Evolutionary conservation across 2,797 vertebrate species (phyloP), one percentile per base, ranked within the genome.

Genomic region (Danio jaintianensis): DNA sequence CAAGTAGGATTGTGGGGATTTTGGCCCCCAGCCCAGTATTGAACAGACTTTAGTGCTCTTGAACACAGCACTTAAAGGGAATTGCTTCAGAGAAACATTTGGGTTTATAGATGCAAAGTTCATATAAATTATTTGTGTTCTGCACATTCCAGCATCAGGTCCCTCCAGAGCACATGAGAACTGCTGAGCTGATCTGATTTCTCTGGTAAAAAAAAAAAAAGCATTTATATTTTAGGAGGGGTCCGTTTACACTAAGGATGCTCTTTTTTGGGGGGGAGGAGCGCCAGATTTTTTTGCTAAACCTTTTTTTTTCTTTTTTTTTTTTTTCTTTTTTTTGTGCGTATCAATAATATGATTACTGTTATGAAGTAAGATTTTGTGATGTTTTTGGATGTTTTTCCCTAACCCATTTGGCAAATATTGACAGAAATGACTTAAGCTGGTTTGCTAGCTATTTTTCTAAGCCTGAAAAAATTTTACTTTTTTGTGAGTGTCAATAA

Each of bases 61-160:
- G 42, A 78, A 63, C 42, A 56, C 50, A 78, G 40, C 62, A 74
- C 75, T 78, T 79, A 74, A 73, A 52, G 42, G 15, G 50, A 53
- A 82, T 62, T 68, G 53, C 61, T 74, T 50, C 29, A 58, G 62
- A 36, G 70, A 42, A 74, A 66, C 47, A 50, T 78, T 11, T 59
- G 62, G 29, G 43, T 61, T 73, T 67, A 68, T 82, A 11, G 69
- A 68, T 72, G n/a, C 29, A 40, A 69, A 63, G 62, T 71, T 71
- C 53, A 59, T 50, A 59, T 78, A 68, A 79, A 78, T 73, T 20
- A 52, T 50, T 72, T 55, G 62, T 55, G 52, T 42, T 64, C n/a
- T 42, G 13, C 18, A 66, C 52, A 70, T 43, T 47, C 52, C 36
- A 43, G 29, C 47, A 10, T 82, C 52, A 66, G 36, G 11, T 3